Evolutionary conservation across 30 jellyfish, hydroid and myxozoan genomes (phyloP).

Genomic region (Phacellophora camtschatica): DNA sequence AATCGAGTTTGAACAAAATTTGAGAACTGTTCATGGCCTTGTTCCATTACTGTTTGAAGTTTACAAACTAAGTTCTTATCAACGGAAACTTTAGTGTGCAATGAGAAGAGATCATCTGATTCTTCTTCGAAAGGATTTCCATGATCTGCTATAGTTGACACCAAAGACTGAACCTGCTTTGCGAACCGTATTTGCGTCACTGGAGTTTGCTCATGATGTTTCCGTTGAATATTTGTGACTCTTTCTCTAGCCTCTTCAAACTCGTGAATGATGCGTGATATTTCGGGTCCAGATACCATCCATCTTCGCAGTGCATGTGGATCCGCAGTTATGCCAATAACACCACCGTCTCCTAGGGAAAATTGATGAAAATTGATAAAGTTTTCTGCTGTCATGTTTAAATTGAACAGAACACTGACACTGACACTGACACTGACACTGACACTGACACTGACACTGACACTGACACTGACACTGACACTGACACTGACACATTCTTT

Average conservation of each 20-base stretch:
- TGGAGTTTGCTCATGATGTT: conserved; percentile 43
- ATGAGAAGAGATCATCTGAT: conserved; percentile 30
- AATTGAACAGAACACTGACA: not conserved
- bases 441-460: too few species aligned
- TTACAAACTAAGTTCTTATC: not conserved
- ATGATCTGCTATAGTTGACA: not conserved
- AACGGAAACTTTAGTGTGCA: conserved; percentile 19
- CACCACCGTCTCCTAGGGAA: conserved; percentile 21
- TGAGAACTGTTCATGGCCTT: conserved; percentile 12
- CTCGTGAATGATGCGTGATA: conserved; percentile 17
- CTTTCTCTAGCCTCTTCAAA: conserved; percentile 22
- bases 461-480: too few species aligned
- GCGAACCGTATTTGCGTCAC: conserved; percentile 20
- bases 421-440: too few species aligned
- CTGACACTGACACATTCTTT: too few species aligned
- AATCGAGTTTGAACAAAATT: conserved; percentile 12
- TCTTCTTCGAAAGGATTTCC: conserved; percentile 67
- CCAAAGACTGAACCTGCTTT: conserved; percentile 34
- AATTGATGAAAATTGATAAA: not conserved
- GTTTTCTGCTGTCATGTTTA: not conserved
- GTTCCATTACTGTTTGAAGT: conserved; percentile 8
- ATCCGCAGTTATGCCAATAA: conserved; percentile 34
- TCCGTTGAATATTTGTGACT: not conserved
- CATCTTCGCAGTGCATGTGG: conserved; percentile 7
- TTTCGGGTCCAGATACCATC: conserved; percentile 57